phyloP scores from a whole-genome alignment of 2,113 vertebrate species.

The Psittacara wagleri region DNA sequence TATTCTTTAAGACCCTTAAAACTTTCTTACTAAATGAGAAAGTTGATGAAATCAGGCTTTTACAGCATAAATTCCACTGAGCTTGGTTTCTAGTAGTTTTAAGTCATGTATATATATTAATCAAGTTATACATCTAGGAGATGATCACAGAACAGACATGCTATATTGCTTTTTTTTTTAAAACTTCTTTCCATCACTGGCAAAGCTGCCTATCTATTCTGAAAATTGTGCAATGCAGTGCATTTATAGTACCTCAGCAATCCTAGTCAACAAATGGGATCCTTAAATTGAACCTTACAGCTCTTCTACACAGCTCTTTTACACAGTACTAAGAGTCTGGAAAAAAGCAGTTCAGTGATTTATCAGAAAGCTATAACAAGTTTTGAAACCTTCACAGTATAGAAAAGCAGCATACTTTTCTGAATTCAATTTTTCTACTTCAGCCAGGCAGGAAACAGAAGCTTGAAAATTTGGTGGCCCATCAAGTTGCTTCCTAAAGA shows the following conservation, averaged over 20 bases:
- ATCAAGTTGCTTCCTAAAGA: neutral
- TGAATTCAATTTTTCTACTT: neutral
- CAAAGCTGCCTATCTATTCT: neutral
- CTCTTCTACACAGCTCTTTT: neutral
- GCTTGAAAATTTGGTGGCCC: neutral
- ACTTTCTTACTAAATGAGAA: neutral
- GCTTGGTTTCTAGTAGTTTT: neutral
- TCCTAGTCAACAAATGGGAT: neutral
- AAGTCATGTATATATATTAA: neutral
- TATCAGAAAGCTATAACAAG: neutral
- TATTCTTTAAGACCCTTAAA: neutral
- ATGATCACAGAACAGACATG: neutral
- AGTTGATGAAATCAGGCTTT: neutral
- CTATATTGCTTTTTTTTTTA: neutral
- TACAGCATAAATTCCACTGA: neutral
- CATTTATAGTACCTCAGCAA: neutral
- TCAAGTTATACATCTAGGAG: fast-evolving
- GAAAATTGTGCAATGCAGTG: neutral
- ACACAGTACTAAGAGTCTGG: neutral
- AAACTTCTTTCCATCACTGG: neutral
- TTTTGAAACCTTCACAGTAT: neutral
- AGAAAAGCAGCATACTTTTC: neutral
- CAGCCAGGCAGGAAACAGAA: neutral
- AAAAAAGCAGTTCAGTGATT: neutral
- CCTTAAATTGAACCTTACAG: neutral